These are phyloP conservation scores for Aramus guarauna DNA, from an alignment of 2,113 vertebrate genomes.

Conservation along the genomic window DNA sequence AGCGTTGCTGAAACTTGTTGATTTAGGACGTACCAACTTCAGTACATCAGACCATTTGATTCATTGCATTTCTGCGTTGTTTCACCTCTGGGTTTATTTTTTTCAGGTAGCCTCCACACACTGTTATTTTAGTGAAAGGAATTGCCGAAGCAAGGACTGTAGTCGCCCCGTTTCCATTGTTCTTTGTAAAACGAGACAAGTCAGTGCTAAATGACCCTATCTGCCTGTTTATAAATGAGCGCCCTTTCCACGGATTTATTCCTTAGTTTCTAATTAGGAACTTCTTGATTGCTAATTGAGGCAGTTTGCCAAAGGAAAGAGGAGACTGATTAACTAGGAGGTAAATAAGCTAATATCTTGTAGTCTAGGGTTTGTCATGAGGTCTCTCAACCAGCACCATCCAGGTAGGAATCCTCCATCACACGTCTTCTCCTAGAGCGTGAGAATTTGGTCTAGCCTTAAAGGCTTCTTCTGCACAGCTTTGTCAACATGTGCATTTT, in stretches of 20 bases:
- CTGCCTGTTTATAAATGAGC: background rate
- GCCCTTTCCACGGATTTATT: background rate
- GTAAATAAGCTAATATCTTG: background rate
- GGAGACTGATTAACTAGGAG: background rate
- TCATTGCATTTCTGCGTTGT: background rate
- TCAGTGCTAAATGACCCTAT: background rate
- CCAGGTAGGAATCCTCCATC: background rate
- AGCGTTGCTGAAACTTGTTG: background rate
- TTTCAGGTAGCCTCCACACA: background rate
- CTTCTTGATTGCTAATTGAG: background rate
- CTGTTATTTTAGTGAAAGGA: background rate
- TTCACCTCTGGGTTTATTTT: background rate
- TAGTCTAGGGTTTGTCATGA: background rate
- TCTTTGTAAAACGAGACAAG: background rate
- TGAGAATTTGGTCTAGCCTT: background rate
- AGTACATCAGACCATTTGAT: background rate
- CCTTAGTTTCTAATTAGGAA: background rate
- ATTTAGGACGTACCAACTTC: accelerated
- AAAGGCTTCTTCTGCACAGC: background rate
- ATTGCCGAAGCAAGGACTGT: background rate
- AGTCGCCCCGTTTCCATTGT: background rate
- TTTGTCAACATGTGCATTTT: accelerated
- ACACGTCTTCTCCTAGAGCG: background rate
- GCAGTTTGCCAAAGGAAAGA: background rate
- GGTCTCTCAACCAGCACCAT: background rate